Percentiles rank a stretch among this genome's conserved stretches.
Conservation (phyloP, 2,888 invertebrate genomes). For the Tipula helvola region DNA sequence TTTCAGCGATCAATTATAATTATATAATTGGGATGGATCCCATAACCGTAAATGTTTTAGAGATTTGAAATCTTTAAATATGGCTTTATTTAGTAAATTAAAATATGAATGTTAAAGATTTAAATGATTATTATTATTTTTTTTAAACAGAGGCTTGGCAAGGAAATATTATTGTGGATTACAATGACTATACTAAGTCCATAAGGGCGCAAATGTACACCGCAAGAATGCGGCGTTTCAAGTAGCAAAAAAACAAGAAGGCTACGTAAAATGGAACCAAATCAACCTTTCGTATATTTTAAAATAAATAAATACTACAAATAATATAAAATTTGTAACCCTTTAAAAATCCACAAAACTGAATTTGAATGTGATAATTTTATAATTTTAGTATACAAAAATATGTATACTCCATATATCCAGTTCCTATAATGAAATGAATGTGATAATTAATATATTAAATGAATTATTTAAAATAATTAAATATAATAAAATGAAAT, state of each 20-base stretch:
- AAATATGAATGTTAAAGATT: not conserved
- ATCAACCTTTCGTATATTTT: no score
- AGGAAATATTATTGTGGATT: not conserved
- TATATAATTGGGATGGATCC: no score
- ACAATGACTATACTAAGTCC: not conserved
- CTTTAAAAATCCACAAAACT: not conserved
- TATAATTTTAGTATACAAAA: no score
- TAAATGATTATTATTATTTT: not conserved
- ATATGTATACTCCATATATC: no score
- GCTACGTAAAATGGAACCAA: not conserved
- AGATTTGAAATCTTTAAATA: not conserved
- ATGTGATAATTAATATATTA: no score
- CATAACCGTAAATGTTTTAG: no score
- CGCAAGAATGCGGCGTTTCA: not conserved
- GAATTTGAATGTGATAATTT: no score
- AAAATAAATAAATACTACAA: not conserved
- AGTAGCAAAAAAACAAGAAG: not conserved
- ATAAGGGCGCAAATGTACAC: not conserved
- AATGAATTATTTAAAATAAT: no score
- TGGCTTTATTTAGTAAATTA: not conserved
- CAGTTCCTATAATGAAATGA: no score
- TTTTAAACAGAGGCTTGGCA: not conserved
- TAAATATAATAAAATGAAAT: no score
- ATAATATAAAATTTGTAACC: not conserved
- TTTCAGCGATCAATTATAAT: no score